phyloP scores from a whole-genome alignment of 2,113 vertebrate genomes.

The Leucoraja erinaceus region DNA sequence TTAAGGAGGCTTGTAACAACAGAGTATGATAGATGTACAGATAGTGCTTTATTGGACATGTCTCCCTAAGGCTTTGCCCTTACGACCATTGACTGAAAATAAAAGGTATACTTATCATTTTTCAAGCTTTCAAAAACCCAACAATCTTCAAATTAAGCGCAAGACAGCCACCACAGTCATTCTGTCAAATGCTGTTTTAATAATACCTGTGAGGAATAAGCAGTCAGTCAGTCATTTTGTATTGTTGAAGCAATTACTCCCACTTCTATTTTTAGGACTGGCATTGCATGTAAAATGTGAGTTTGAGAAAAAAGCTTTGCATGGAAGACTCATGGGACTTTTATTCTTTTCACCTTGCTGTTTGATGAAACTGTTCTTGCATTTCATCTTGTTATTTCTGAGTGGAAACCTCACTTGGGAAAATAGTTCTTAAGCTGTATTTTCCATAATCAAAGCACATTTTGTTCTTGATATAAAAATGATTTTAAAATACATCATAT shows the following conservation, averaged over 20 bases:
- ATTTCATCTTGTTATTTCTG: not conserved
- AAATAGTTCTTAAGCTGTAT: not conserved
- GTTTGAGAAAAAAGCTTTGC: constrained; percentile 4
- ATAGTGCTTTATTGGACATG: constrained; percentile 8
- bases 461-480: constrained; percentile 5
- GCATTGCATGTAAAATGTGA: not conserved
- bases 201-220: constrained; percentile 7
- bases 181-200: not conserved
- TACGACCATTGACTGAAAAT: not conserved
- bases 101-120: constrained; percentile 22
- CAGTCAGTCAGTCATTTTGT: constrained; percentile 18
- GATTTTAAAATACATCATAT: not conserved
- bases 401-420: not conserved
- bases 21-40: not conserved
- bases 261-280: constrained; percentile 10
- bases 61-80: constrained; percentile 22
- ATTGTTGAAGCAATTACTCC: constrained; percentile 28
- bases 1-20: not conserved
- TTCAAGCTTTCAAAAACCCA: constrained; percentile 19
- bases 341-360: not conserved
- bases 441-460: not conserved
- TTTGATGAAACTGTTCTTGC: not conserved
- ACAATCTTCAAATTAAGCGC: constrained; percentile 28
- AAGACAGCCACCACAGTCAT: constrained; percentile 9
- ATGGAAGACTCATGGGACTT: not conserved